Conservation (phyloP, 2,797 vertebrate species). For the Brachyrhaphis roseni region DNA sequence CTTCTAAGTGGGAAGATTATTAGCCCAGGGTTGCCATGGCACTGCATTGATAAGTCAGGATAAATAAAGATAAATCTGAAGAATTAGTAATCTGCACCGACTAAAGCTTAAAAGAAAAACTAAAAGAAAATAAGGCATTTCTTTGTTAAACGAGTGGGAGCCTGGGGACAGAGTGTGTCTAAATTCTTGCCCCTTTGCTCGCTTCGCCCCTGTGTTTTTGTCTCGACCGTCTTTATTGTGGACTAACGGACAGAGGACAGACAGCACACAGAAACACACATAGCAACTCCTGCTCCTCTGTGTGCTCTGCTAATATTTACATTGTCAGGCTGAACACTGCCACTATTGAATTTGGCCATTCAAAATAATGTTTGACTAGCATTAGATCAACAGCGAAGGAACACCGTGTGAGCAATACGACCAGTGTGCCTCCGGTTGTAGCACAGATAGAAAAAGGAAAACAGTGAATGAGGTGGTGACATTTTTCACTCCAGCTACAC, state of each 20-base stretch:
- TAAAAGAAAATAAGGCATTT: constrained; percentile 59
- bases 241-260: constrained; percentile 81
- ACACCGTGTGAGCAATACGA: constrained; percentile 69
- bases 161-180: constrained; percentile 50
- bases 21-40: constrained; percentile 19
- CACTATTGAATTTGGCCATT: constrained; percentile 88
- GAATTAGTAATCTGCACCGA: constrained; percentile 46
- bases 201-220: constrained; percentile 46
- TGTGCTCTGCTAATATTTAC: constrained; percentile 97
- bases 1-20: constrained; percentile 10
- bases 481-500: constrained; percentile 58
- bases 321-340: constrained; percentile 84
- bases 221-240: constrained; percentile 71
- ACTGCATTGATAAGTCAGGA: constrained; percentile 29
- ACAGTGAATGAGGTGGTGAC: constrained; percentile 40
- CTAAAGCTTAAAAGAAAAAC: constrained; percentile 21
- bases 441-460: constrained; percentile 48
- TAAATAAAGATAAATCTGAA: constrained; percentile 41
- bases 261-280: constrained; percentile 87
- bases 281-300: constrained; percentile 88
- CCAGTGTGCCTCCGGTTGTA: constrained; percentile 59
- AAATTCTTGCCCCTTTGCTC: constrained; percentile 66
- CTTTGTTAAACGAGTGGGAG: constrained; percentile 75
- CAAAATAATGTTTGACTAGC: constrained; percentile 88
- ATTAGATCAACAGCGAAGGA: constrained; percentile 85